A percentile compares a stretch with the other conserved stretches of the same genome.
Evolutionary conservation across 2,113 vertebrate species (phyloP).

Genomic region (Stictonetta naevosa): DNA sequence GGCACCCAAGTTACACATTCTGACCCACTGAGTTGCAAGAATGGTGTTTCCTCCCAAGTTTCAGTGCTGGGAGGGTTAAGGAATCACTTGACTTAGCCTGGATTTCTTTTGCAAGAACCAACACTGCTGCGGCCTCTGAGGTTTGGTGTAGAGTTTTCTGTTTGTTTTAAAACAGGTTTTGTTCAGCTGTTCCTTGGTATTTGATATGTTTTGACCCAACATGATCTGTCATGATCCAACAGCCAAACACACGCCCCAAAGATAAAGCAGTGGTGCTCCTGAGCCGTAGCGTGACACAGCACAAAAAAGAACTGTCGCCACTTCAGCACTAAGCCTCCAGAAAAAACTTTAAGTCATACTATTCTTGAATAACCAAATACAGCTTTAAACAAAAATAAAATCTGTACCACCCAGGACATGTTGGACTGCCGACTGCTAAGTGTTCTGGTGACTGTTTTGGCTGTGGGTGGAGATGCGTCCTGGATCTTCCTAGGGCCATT

Average conservation of each 20-base stretch:
- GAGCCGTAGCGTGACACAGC: background rate
- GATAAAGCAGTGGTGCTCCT: rapidly evolving
- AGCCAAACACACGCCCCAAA: background rate
- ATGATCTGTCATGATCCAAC: background rate
- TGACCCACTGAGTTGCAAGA: background rate
- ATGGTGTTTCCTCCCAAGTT: background rate
- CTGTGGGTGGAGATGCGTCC: background rate
- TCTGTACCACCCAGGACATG: background rate
- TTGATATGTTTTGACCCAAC: background rate
- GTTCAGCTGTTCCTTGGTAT: background rate
- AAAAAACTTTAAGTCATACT: background rate
- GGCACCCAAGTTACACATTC: background rate
- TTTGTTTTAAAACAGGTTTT: slow-evolving; percentile 1
- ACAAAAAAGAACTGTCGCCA: background rate
- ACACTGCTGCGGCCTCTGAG: background rate
- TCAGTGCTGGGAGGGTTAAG: background rate
- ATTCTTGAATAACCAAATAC: background rate
- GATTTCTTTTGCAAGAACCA: background rate
- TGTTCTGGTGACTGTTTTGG: background rate
- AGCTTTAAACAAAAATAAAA: background rate
- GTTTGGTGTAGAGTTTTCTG: background rate
- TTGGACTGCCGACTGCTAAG: background rate
- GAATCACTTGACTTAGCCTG: background rate
- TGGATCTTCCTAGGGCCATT: background rate
- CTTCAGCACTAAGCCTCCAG: background rate